Evolutionary conservation across 1,140 invertebrate species (phyloP).

Genomic region (Nymphalis io): DNA sequence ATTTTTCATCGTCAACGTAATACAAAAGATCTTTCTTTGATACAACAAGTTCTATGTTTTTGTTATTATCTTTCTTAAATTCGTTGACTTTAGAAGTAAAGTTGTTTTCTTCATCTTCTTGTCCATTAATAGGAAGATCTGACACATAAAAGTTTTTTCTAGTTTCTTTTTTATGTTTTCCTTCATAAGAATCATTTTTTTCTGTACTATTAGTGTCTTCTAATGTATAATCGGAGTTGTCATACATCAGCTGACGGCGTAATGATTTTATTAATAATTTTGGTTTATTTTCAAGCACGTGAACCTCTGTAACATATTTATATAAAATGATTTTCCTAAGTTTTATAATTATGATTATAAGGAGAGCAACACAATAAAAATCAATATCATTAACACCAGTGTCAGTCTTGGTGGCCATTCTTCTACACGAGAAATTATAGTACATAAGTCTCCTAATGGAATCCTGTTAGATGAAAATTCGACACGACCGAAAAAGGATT

Average conservation of each 20-base stretch:
- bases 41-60: neutral
- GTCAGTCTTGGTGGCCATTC: too few relatives aligned
- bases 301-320: neutral
- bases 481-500: too few relatives aligned
- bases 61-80: neutral
- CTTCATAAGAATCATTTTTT: neutral
- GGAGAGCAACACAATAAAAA: neutral
- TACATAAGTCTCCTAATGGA: too few relatives aligned
- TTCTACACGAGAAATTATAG: too few relatives aligned
- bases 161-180: neutral
- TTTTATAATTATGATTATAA: neutral
- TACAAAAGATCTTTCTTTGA: slow-evolving; percentile 12
- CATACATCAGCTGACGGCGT: neutral
- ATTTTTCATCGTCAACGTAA: slow-evolving; percentile 10
- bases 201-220: slow-evolving; percentile 1
- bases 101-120: neutral
- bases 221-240: slow-evolving; percentile 14
- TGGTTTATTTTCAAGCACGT: neutral
- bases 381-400: too few relatives aligned
- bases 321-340: too few relatives aligned
- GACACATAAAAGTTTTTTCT: slow-evolving; percentile 1
- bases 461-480: too few relatives aligned
- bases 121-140: neutral
- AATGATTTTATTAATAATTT: slow-evolving; percentile 1
- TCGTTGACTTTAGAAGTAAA: neutral